Percentiles rank a stretch among this genome's conserved stretches.
Conservation (phyloP, 2,888 invertebrate species). For the Stenichneumon culpator region DNA sequence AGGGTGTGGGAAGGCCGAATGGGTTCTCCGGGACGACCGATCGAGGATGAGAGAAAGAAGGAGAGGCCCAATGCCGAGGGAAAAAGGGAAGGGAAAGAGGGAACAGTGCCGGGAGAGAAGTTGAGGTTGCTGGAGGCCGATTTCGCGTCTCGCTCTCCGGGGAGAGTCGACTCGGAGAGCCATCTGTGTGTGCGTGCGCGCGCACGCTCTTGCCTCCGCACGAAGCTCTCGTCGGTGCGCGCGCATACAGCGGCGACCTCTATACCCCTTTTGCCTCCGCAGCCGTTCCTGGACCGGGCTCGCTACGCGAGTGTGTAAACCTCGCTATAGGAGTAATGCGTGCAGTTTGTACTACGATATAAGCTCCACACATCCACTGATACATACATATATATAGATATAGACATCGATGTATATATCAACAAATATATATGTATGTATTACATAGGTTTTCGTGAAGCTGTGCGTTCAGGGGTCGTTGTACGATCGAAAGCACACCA, state of each 20-base stretch:
- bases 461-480: slow-evolving; percentile 47
- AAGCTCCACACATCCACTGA: neutral
- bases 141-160: slow-evolving; percentile 64
- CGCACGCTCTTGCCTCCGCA: slow-evolving; percentile 7
- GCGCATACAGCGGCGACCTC: slow-evolving; percentile 18
- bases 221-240: slow-evolving; percentile 15
- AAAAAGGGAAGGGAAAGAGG: slow-evolving; percentile 34
- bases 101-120: slow-evolving; percentile 60
- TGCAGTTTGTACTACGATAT: slow-evolving; percentile 1
- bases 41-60: slow-evolving; percentile 34
- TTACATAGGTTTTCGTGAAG: slow-evolving; percentile 29
- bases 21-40: slow-evolving; percentile 36
- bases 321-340: slow-evolving; percentile 8
- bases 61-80: slow-evolving; percentile 29
- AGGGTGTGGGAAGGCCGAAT: slow-evolving; percentile 42
- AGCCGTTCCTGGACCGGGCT: slow-evolving; percentile 22
- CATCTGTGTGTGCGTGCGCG: slow-evolving; percentile 30
- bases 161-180: slow-evolving; percentile 73
- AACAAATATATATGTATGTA: neutral
- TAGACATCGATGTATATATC: neutral
- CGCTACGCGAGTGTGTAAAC: slow-evolving; percentile 8
- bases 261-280: slow-evolving; percentile 19
- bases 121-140: slow-evolving; percentile 74
- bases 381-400: neutral
- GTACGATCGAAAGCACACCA: slow-evolving; percentile 50